Conservation (phyloP, 2,113 vertebrate species). For the Noctilio leporinus region DNA sequence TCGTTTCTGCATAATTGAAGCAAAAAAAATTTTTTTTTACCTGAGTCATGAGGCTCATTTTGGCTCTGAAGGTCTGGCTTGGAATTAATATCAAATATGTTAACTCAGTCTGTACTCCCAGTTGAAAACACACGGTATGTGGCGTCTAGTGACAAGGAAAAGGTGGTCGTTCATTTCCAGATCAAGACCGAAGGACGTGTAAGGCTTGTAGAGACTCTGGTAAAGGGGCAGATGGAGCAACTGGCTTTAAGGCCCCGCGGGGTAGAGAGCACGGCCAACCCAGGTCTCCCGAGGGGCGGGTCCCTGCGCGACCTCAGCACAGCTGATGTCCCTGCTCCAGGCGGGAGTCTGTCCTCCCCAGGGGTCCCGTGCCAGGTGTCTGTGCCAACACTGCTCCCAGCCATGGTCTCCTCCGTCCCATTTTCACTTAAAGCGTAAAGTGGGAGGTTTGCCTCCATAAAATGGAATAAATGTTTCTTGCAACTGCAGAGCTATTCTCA, state of each 20-base stretch:
- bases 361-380: rapidly evolving
- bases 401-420: neutral
- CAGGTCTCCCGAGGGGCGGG: neutral
- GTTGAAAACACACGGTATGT: neutral
- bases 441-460: neutral
- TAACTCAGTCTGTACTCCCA: neutral
- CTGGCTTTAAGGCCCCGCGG: neutral
- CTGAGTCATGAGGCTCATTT: neutral
- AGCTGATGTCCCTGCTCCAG: neutral
- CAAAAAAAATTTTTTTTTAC: neutral
- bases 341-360: neutral
- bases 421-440: neutral
- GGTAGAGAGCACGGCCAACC: neutral
- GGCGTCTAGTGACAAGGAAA: neutral
- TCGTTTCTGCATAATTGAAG: neutral
- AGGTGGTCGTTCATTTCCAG: neutral
- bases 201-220: neutral
- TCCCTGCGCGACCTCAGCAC: neutral
- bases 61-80: neutral
- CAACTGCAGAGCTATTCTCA: neutral
- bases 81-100: neutral
- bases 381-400: neutral
- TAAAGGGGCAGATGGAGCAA: neutral
- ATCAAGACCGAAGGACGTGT: neutral
- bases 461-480: neutral